A percentile compares a stretch with the other conserved stretches of the same genome.
Evolutionary conservation across 2,888 invertebrate genomes (phyloP).

Genomic region (Syrista parreyssii): DNA sequence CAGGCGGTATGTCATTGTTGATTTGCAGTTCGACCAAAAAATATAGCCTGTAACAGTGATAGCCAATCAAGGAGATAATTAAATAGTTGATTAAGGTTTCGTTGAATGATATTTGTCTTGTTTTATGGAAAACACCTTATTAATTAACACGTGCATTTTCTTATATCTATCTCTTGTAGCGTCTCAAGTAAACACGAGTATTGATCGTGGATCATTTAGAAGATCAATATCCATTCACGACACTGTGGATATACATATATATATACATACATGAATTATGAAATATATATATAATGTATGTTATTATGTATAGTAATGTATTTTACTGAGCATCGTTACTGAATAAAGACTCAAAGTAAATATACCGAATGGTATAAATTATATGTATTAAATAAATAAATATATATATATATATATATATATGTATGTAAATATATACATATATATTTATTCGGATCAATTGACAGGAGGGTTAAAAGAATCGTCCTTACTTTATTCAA

Average conservation of each 20-base stretch:
- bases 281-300: neutral
- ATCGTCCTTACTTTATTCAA: neutral
- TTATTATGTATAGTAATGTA: constrained; percentile 11
- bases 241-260: neutral
- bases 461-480: neutral
- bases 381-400: neutral
- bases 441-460: neutral
- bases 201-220: neutral
- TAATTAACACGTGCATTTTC: neutral
- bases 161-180: neutral
- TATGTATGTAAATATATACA: neutral
- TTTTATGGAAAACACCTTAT: neutral
- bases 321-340: constrained; percentile 22
- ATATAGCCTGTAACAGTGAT: neutral
- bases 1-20: neutral
- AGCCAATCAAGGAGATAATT: neutral
- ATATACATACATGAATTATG: no score
- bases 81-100: neutral
- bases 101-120: neutral
- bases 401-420: neutral
- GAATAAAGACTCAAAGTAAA: constrained; percentile 25
- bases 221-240: neutral
- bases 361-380: neutral
- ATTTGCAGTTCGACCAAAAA: neutral
- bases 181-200: neutral